These are phyloP conservation scores for Sthenelais limicola DNA, from an alignment of 2,888 invertebrate genomes.

Conservation along the genomic window DNA sequence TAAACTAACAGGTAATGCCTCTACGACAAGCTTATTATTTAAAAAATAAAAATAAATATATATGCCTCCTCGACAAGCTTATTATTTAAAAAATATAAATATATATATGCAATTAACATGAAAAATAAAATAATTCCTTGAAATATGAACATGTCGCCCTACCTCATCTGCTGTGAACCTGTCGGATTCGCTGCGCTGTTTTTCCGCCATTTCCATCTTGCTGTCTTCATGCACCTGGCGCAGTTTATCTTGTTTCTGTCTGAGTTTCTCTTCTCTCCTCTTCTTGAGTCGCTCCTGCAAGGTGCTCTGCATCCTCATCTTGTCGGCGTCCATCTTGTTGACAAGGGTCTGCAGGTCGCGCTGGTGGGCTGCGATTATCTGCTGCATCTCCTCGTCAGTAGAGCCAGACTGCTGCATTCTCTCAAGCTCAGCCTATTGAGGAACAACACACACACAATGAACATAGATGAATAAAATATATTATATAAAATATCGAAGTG, in stretches of 20 bases:
- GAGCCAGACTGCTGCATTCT: slow-evolving; percentile 60
- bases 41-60: too few species aligned
- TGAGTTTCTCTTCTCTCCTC: slow-evolving; percentile 60
- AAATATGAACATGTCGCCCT: too few species aligned
- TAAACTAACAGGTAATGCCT: too few species aligned
- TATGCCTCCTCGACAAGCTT: too few species aligned
- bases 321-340: slow-evolving; percentile 68
- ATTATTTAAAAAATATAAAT: too few species aligned
- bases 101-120: background rate
- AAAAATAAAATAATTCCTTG: too few species aligned
- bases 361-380: slow-evolving; percentile 64
- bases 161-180: slow-evolving; percentile 66
- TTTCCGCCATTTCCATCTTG: slow-evolving; percentile 59
- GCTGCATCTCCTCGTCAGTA: slow-evolving; percentile 62
- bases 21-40: too few species aligned
- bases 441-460: too few species aligned
- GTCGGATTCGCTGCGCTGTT: slow-evolving; percentile 61
- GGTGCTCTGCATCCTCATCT: slow-evolving; percentile 66
- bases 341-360: slow-evolving; percentile 62
- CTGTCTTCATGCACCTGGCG: slow-evolving; percentile 56
- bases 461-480: too few species aligned
- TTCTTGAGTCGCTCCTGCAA: slow-evolving; percentile 65
- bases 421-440: slow-evolving; percentile 63
- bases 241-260: slow-evolving; percentile 58
- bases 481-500: too few species aligned